Evolutionary conservation across 2,888 invertebrate species (phyloP).

Genomic region (Teinopalpus imperialis): DNA sequence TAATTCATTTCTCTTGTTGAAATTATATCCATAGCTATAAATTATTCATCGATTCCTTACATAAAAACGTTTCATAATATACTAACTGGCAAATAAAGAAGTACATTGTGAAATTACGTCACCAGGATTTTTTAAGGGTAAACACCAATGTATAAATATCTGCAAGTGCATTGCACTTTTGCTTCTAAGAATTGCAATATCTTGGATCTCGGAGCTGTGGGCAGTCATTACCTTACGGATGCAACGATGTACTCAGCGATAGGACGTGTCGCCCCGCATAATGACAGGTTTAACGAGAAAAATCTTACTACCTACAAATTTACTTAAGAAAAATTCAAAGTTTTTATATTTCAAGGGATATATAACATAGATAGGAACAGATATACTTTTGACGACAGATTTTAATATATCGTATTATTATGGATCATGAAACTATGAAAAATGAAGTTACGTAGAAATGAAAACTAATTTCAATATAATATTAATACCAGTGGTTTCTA

Average conservation of each 20-base stretch:
- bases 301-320: background rate
- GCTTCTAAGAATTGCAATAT: constrained; percentile 70
- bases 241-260: constrained; percentile 67
- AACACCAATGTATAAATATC: constrained; percentile 48
- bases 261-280: constrained; percentile 37
- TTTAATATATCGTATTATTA: too few relatives aligned
- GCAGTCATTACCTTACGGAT: constrained; percentile 56
- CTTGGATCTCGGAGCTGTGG: constrained; percentile 57
- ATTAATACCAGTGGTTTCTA: too few relatives aligned
- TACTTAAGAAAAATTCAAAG: background rate
- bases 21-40: constrained; percentile 19
- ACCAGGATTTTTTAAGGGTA: too few relatives aligned
- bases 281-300: constrained; percentile 21
- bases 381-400: too few relatives aligned
- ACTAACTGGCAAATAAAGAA: too few relatives aligned
- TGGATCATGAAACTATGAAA: too few relatives aligned
- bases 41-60: constrained; percentile 23
- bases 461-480: too few relatives aligned
- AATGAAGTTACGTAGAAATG: too few relatives aligned
- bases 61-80: constrained; percentile 15
- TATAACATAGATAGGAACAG: too few relatives aligned
- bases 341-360: too few relatives aligned
- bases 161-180: constrained; percentile 49
- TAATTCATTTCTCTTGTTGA: constrained; percentile 59
- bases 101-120: too few relatives aligned